Evolutionary conservation across 2,888 invertebrate species (phyloP).

Genomic region (Agriopis leucophaearia): DNA sequence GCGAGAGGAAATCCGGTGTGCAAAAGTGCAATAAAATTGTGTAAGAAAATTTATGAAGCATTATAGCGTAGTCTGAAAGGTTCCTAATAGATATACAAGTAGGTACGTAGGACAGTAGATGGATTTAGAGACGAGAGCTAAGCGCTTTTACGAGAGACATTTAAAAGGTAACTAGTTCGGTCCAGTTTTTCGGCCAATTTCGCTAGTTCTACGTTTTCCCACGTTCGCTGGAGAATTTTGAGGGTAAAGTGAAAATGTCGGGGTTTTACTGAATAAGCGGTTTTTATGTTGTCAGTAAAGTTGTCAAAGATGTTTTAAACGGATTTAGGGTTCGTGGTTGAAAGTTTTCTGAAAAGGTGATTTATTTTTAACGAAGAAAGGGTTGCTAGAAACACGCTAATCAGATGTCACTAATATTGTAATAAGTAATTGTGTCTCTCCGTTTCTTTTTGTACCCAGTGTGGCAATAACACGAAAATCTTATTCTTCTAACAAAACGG

Average conservation of each 20-base stretch:
- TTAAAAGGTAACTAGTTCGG: conserved; percentile 33
- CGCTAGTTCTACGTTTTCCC: conserved; percentile 35
- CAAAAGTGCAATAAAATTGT: too few species aligned
- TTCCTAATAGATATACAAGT: neutral
- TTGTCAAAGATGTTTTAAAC: neutral
- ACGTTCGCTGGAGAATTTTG: conserved; percentile 11
- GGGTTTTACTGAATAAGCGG: neutral
- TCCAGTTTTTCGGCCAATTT: conserved; percentile 42
- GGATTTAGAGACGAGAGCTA: conserved; percentile 36
- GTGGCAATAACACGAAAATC: too few species aligned
- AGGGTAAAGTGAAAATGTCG: conserved; percentile 7
- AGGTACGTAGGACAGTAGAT: conserved; percentile 5
- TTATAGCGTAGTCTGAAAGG: conserved; percentile 2
- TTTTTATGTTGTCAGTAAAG: neutral
- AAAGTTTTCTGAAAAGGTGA: too few species aligned
- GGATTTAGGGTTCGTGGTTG: too few species aligned
- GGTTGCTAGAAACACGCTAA: too few species aligned
- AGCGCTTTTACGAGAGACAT: conserved; percentile 40
- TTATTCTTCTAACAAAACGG: too few species aligned
- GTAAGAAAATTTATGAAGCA: too few species aligned
- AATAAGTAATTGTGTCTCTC: too few species aligned
- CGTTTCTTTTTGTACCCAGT: too few species aligned
- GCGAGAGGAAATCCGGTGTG: too few species aligned
- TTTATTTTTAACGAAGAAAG: too few species aligned
- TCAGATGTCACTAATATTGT: too few species aligned